Percentiles rank a stretch among this genome's conserved stretches.
These are phyloP conservation scores for Willowsia nigromaculata DNA, from an alignment of 2,888 invertebrate species.

Conservation along the genomic window DNA sequence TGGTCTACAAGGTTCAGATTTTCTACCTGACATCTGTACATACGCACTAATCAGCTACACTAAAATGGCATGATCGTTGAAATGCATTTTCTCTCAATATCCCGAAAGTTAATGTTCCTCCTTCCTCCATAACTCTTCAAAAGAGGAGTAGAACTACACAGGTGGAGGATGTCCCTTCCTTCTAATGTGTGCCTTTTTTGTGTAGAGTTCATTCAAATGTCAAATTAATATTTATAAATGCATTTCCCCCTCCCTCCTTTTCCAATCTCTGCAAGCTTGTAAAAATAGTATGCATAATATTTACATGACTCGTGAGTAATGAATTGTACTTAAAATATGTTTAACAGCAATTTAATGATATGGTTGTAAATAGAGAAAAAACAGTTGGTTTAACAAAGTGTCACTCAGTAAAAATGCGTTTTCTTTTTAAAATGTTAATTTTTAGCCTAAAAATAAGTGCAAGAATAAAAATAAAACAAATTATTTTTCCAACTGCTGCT, in stretches of 20 bases:
- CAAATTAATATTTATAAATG: conserved; percentile 40
- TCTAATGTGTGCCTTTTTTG: background rate
- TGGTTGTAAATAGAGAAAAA: too few species aligned
- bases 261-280: background rate
- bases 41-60: conserved; percentile 37
- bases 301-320: background rate
- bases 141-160: background rate
- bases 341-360: too few species aligned
- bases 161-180: background rate
- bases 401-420: background rate
- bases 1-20: background rate
- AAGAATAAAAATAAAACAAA: background rate
- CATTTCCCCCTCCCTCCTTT: conserved; percentile 3
- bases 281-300: background rate
- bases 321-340: too few species aligned
- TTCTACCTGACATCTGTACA: background rate
- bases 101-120: background rate
- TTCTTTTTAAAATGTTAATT: background rate
- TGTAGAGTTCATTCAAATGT: conserved; percentile 2
- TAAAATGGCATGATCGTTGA: background rate
- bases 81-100: conserved; percentile 9
- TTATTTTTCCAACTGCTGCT: background rate
- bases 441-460: background rate
- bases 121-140: conserved; percentile 5
- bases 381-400: too few species aligned